These are phyloP conservation scores for Serripes groenlandicus DNA, from an alignment of 2,888 invertebrate species.

Conservation along the genomic window DNA sequence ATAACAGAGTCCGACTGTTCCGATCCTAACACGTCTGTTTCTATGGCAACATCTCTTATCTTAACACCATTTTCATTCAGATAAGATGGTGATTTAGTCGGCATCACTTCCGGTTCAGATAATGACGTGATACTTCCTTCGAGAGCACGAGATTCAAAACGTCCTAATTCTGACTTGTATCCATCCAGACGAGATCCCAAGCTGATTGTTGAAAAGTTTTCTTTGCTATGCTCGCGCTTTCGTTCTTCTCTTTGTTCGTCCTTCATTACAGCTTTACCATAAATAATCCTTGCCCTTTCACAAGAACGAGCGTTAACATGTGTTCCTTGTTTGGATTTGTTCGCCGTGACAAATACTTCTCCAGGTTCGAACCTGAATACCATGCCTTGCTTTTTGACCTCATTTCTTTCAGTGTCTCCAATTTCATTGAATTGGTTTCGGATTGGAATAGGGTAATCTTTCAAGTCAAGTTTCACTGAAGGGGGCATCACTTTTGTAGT, in stretches of 20 bases:
- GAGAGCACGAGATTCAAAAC: conserved; percentile 50
- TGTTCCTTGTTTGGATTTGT: conserved; percentile 16
- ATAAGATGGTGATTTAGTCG: neutral
- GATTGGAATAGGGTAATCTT: conserved; percentile 29
- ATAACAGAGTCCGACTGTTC: conserved; percentile 8
- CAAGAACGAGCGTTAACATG: conserved; percentile 35
- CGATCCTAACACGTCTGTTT: conserved; percentile 52
- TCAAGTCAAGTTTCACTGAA: conserved; percentile 47
- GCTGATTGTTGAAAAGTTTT: conserved; percentile 32
- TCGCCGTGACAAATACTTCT: conserved; percentile 52
- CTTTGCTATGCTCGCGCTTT: conserved; percentile 25
- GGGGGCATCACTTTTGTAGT: conserved; percentile 7
- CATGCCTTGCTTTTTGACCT: conserved; percentile 44
- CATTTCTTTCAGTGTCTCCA: conserved; percentile 6
- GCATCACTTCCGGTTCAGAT: conserved; percentile 8
- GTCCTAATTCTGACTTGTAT: conserved; percentile 40
- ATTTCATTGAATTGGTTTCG: conserved; percentile 7
- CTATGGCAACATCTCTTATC: conserved; percentile 51
- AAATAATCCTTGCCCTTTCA: conserved; percentile 64
- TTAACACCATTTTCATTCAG: conserved; percentile 14
- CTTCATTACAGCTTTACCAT: conserved; percentile 51
- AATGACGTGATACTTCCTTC: conserved; percentile 30
- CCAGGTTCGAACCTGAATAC: conserved; percentile 66
- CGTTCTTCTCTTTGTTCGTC: conserved; percentile 16
- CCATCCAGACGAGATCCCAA: conserved; percentile 42